phyloP scores from a whole-genome alignment of 2,113 vertebrate genomes.

The Aythya baeri region DNA sequence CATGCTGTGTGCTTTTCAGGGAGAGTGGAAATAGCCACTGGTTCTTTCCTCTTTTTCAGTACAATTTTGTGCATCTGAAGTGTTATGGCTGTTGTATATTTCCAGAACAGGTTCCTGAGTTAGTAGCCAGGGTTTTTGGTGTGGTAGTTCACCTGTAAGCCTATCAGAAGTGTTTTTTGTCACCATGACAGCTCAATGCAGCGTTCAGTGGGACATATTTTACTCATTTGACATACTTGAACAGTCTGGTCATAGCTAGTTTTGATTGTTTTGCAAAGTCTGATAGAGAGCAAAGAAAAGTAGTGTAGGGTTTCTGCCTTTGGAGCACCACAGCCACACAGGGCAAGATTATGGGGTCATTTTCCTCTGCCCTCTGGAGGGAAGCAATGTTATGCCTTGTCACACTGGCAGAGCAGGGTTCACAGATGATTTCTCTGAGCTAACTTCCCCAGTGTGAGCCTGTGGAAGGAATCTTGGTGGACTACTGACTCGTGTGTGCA shows the following conservation, averaged over 20 bases:
- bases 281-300: not conserved
- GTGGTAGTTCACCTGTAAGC: not conserved
- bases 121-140: not conserved
- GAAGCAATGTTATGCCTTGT: not conserved
- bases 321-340: fast-evolving
- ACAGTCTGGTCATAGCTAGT: not conserved
- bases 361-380: not conserved
- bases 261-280: not conserved
- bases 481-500: not conserved
- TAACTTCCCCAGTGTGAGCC: not conserved
- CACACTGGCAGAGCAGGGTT: not conserved
- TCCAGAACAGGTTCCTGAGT: not conserved
- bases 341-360: not conserved
- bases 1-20: not conserved
- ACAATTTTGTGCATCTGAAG: not conserved
- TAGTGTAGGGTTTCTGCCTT: not conserved
- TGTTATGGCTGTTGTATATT: not conserved
- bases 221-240: not conserved
- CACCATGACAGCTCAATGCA: not conserved
- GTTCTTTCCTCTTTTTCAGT: not conserved
- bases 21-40: not conserved
- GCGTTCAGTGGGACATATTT: not conserved
- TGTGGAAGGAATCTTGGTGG: not conserved
- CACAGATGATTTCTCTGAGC: not conserved
- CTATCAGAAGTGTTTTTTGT: not conserved